phyloP scores from a whole-genome alignment of 2,888 invertebrate genomes.

The Phengaris alcon region DNA sequence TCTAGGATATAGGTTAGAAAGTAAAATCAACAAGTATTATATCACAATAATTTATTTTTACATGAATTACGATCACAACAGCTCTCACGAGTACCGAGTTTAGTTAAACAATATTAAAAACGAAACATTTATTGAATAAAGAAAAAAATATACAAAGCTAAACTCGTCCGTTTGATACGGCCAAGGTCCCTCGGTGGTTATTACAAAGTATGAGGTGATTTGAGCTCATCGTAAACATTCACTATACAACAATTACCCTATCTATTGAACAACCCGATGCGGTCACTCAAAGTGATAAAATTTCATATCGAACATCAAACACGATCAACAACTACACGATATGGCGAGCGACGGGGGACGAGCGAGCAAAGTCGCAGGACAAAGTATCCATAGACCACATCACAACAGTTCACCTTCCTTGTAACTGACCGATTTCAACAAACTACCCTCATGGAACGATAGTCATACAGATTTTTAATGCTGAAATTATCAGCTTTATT shows the following conservation, averaged over 20 bases:
- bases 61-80: conserved; percentile 76
- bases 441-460: neutral
- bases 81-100: conserved; percentile 67
- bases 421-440: neutral
- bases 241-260: conserved; percentile 62
- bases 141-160: conserved; percentile 50
- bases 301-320: conserved; percentile 59
- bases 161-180: conserved; percentile 39
- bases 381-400: too few relatives aligned
- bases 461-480: neutral
- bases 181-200: conserved; percentile 42
- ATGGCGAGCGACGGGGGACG: conserved; percentile 36
- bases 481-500: neutral
- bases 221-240: conserved; percentile 58
- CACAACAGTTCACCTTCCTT: neutral
- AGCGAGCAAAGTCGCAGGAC: conserved; percentile 4
- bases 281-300: conserved; percentile 69
- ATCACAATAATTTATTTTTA: conserved; percentile 81
- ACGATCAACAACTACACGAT: conserved; percentile 57
- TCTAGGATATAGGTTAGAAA: neutral
- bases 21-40: conserved; percentile 51
- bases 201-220: conserved; percentile 53
- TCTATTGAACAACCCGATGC: conserved; percentile 65
- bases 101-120: conserved; percentile 60
- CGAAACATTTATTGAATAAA: conserved; percentile 50